Evolutionary conservation across 2,113 vertebrate genomes (phyloP).

Genomic region (Callorhinus ursinus): DNA sequence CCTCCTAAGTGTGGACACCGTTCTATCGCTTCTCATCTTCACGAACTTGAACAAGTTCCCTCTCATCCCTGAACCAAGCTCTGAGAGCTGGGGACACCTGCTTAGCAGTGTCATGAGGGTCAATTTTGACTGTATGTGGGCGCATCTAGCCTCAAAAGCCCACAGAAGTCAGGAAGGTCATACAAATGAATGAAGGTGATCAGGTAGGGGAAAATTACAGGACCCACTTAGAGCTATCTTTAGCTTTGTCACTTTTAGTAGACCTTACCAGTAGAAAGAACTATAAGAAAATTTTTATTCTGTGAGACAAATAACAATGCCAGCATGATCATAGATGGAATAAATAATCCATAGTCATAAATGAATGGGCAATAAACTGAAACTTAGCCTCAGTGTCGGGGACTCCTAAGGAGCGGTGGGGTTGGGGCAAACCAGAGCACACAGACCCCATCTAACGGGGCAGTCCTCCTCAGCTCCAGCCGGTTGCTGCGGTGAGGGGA

Average conservation of each 20-base stretch:
- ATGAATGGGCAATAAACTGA: not conserved
- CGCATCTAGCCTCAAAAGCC: not conserved
- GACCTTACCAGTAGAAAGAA: not conserved
- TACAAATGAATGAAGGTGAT: not conserved
- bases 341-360: not conserved
- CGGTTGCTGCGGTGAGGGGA: not conserved
- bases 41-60: not conserved
- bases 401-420: not conserved
- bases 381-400: not conserved
- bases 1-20: not conserved
- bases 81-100: not conserved
- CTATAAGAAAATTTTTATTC: not conserved
- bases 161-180: not conserved
- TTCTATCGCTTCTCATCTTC: not conserved
- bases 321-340: not conserved
- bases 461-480: not conserved
- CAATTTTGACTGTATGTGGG: not conserved
- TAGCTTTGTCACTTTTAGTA: not conserved
- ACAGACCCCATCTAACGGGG: not conserved
- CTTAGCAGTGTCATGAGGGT: not conserved
- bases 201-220: not conserved
- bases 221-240: not conserved
- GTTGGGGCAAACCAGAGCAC: not conserved
- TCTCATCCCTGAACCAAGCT: not conserved
- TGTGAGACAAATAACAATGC: not conserved